Percentiles rank a stretch among this genome's conserved stretches.
phyloP scores from a whole-genome alignment of 2,797 vertebrate genomes.

The Gymnopithys bicolor region DNA sequence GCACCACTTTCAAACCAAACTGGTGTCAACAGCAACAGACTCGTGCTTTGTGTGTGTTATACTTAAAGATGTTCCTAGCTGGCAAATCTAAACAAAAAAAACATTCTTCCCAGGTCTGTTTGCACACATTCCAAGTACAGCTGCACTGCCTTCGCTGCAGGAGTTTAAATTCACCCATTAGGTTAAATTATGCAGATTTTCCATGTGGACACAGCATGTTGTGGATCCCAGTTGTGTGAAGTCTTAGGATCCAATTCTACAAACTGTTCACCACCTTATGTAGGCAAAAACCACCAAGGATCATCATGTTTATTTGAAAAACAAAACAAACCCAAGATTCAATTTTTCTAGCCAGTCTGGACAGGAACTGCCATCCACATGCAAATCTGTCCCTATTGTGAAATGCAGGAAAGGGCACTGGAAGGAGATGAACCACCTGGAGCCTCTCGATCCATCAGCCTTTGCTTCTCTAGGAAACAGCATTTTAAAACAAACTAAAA shows the following conservation, averaged over 20 bases:
- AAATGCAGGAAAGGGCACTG: background rate
- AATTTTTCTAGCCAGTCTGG: background rate
- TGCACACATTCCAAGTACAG: slow-evolving; percentile 21
- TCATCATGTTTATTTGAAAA: background rate
- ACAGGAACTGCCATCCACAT: background rate
- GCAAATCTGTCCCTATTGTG: background rate
- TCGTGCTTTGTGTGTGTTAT: background rate
- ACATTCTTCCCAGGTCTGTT: background rate
- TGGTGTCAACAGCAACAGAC: background rate
- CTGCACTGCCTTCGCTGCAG: background rate
- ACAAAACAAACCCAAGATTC: background rate
- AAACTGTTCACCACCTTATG: background rate
- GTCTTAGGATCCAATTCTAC: background rate
- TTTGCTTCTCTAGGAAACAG: background rate
- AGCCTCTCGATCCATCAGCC: background rate
- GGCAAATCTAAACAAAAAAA: slow-evolving; percentile 19
- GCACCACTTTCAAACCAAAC: background rate
- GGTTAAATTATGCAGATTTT: slow-evolving; percentile 7
- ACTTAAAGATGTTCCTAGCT: slow-evolving; percentile 13
- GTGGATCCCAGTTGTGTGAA: background rate
- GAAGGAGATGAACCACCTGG: background rate
- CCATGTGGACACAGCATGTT: background rate
- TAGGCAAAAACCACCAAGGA: background rate
- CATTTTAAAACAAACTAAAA: background rate
- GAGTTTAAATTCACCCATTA: background rate